A percentile compares a stretch with the other conserved stretches of the same genome.
Evolutionary conservation across 2,888 invertebrate genomes (phyloP).

Genomic region (Melangyna quadrimaculata): DNA sequence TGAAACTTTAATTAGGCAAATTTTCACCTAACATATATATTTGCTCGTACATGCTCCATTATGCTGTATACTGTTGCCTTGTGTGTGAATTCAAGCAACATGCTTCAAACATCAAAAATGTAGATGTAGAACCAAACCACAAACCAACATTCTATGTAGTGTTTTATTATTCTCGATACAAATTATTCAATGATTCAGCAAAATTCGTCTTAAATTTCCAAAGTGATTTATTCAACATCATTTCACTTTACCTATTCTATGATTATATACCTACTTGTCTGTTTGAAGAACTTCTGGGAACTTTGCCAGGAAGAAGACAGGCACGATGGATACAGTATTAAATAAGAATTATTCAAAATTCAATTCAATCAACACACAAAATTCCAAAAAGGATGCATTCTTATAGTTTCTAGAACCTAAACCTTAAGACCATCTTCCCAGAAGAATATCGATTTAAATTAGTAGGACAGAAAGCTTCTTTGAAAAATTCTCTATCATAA

Average conservation of each 20-base stretch:
- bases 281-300: not conserved
- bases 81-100: not conserved
- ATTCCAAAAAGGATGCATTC: not conserved
- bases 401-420: not conserved
- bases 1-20: not conserved
- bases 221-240: slow-evolving; percentile 2
- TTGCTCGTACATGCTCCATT: not conserved
- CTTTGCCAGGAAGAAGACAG: not conserved
- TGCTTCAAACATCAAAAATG: not conserved
- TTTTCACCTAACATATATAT: not conserved
- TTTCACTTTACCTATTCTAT: not conserved
- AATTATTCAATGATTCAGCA: slow-evolving; percentile 10
- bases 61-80: not conserved
- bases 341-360: slow-evolving; percentile 3
- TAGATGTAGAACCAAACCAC: not conserved
- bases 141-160: not conserved
- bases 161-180: not conserved
- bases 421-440: not conserved
- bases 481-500: not conserved
- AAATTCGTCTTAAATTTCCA: not conserved
- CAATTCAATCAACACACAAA: slow-evolving; percentile 9
- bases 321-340: not conserved
- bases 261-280: not conserved
- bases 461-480: not conserved
- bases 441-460: not conserved